These are phyloP conservation scores for Megamerina dolium DNA, from an alignment of 2,888 invertebrate genomes.

Conservation along the genomic window DNA sequence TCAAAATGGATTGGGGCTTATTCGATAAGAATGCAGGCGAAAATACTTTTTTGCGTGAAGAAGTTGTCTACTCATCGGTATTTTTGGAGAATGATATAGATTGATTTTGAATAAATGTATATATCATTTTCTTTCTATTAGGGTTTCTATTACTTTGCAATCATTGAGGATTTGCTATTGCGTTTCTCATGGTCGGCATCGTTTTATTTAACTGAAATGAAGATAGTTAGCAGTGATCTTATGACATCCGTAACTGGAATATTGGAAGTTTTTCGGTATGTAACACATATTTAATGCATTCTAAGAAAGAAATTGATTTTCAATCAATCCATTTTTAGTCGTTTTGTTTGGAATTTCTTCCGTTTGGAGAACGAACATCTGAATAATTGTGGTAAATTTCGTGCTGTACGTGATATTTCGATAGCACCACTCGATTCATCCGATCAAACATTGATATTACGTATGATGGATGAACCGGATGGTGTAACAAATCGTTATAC, in stretches of 20 bases:
- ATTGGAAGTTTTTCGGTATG: conserved; percentile 80
- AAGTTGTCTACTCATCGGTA: conserved; percentile 75
- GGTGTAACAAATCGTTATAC: conserved; percentile 71
- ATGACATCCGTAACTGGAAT: conserved; percentile 80
- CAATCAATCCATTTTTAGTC: conserved; percentile 50
- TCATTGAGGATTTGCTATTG: conserved; percentile 87
- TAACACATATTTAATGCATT: not conserved
- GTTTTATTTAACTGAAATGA: conserved; percentile 76
- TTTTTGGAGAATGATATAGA: not conserved
- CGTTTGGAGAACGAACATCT: conserved; percentile 98
- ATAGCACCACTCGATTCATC: conserved; percentile 90
- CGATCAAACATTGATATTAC: conserved; percentile 80
- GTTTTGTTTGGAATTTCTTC: conserved; percentile 99
- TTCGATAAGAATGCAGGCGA: conserved; percentile 87
- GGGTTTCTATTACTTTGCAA: conserved; percentile 89
- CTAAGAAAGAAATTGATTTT: not conserved
- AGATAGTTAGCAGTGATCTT: conserved; percentile 67
- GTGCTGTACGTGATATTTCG: conserved; percentile 96
- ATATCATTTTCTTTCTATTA: conserved; percentile 36
- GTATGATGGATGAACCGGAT: conserved; percentile 94
- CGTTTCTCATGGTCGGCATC: conserved; percentile 91
- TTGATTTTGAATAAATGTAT: not conserved
- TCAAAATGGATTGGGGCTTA: conserved; percentile 98
- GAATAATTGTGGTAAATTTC: conserved; percentile 98
- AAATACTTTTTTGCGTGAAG: conserved; percentile 85